Evolutionary conservation across 2,888 invertebrate species (phyloP).

Genomic region (Osmoderma eremita): DNA sequence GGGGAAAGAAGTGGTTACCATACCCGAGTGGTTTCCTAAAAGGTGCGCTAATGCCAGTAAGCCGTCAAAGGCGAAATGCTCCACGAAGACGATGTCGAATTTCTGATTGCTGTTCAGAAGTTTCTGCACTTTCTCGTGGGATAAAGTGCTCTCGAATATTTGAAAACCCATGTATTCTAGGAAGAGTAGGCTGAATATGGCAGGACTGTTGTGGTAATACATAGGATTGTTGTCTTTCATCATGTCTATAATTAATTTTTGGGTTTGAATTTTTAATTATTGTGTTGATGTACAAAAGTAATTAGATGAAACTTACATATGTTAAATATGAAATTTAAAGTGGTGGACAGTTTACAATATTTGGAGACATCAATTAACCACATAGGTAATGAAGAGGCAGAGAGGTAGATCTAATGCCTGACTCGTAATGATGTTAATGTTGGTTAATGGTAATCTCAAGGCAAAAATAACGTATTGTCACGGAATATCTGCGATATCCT

Average conservation of each 20-base stretch:
- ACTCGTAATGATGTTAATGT: too few species aligned
- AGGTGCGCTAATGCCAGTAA: slow-evolving; percentile 51
- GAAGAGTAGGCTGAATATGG: neutral
- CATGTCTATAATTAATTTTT: neutral
- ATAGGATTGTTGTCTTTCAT: neutral
- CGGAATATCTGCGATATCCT: neutral
- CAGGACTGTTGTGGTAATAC: too few species aligned
- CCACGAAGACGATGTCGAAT: slow-evolving; percentile 55
- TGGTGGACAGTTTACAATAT: too few species aligned
- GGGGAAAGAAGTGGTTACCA: slow-evolving; percentile 60
- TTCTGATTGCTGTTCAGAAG: slow-evolving; percentile 50
- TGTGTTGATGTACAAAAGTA: neutral
- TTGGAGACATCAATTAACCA: too few species aligned
- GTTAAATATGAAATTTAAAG: neutral
- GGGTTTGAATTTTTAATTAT: too few species aligned
- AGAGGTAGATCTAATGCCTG: too few species aligned
- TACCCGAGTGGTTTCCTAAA: slow-evolving; percentile 55
- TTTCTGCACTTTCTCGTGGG: slow-evolving; percentile 50
- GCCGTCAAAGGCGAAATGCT: slow-evolving; percentile 54
- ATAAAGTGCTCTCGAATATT: slow-evolving; percentile 38
- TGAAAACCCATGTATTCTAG: neutral
- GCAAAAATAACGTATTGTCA: neutral
- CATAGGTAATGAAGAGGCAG: too few species aligned
- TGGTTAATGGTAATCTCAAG: neutral
- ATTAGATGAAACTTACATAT: neutral